Evolutionary conservation across 2,888 invertebrate species (phyloP), one percentile per base, ranked within the genome.

Genomic region (Pimpla rufipes): DNA sequence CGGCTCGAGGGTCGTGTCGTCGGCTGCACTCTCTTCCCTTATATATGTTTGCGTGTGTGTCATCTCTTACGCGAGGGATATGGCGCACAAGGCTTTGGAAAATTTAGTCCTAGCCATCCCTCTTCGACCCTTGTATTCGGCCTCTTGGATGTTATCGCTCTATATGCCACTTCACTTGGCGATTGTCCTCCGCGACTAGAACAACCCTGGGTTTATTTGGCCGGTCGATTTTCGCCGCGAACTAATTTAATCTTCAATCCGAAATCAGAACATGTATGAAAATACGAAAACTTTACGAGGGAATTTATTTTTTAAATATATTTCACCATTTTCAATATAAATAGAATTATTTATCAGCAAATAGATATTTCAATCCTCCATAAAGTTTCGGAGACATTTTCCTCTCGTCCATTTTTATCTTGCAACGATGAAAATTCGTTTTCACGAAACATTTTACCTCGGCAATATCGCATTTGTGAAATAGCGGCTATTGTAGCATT

Each of bases 1-100:
- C 35, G 52, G 35, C 47, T 74, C 74, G 71, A 76, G 79, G 16
- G 50, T 62, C 73, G 83, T 73, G 50, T 76, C 64, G 50, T 76
- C 64, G 70, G 55, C 52, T 55, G 55, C 68, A 18, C 59, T 37
- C 62, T 35, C 35, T 29, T 21, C 18, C 35, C 52, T 4, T 62
- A n/a, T 62, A n/a, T 21, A 18, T 62, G 29, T 70, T n/a, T 52
- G 29, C 29, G 29, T 29, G 29, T 29, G 29, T 64, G 42, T 73
- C 62, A 45, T 73, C 52, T 59, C 76, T 68, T 52, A 42, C 40
- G 4, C 37, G 47, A 23, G 45, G 5, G 29, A 21, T 16, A 10
- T 16, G n/a, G 42, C n/a, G 11, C n/a, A 13, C 37, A n/a, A 47
- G 29, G 21, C 66, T 70, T 75, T 45, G 13, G n/a, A 71, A 83